Evolutionary conservation across 1,140 invertebrate genomes (phyloP).

Genomic region (Bombus terrestris): DNA sequence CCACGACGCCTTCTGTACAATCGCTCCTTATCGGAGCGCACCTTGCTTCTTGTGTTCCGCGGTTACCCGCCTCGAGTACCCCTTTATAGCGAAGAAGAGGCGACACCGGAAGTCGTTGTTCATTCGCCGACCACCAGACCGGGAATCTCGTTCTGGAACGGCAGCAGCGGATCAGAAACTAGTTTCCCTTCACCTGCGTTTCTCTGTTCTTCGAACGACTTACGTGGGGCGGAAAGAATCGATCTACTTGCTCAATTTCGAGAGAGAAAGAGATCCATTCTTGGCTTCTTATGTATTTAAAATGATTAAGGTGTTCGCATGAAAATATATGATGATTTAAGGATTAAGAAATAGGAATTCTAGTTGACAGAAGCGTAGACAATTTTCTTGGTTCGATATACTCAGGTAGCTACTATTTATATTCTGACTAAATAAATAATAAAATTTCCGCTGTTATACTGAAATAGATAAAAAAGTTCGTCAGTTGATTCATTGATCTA

Average conservation of each 20-base stretch:
- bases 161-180: slow-evolving; percentile 30
- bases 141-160: slow-evolving; percentile 37
- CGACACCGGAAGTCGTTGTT: slow-evolving; percentile 62
- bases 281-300: neutral
- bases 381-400: neutral
- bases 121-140: slow-evolving; percentile 56
- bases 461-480: too few species aligned
- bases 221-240: neutral
- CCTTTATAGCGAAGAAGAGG: slow-evolving; percentile 38
- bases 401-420: neutral
- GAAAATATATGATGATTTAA: too few species aligned
- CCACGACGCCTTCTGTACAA: neutral
- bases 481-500: too few species aligned
- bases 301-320: neutral
- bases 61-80: slow-evolving; percentile 5
- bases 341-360: too few species aligned
- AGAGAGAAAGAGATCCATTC: neutral
- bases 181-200: slow-evolving; percentile 41
- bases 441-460: too few species aligned
- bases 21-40: slow-evolving; percentile 54
- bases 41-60: slow-evolving; percentile 44
- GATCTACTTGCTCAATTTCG: neutral
- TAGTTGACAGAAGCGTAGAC: neutral
- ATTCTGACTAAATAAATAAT: too few species aligned
- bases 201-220: slow-evolving; percentile 13